Conservation (phyloP, 2,888 invertebrate species). For the Lasioglossum pauxillum region DNA sequence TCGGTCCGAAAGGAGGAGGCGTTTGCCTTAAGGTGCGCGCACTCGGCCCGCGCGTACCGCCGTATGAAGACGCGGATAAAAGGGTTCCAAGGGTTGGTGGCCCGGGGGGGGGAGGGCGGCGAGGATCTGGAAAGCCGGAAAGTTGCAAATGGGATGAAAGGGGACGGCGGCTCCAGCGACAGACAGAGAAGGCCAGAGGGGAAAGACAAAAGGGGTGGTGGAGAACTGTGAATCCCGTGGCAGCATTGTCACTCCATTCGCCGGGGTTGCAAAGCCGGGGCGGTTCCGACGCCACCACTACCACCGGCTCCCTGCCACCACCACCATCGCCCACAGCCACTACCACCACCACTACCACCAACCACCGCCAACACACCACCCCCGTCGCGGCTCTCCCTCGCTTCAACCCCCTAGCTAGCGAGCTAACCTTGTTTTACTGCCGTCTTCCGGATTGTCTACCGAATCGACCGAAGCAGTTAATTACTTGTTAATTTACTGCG, state of each 20-base stretch:
- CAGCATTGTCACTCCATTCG: constrained; percentile 77
- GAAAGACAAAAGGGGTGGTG: constrained; percentile 76
- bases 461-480: constrained; percentile 73
- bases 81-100: constrained; percentile 35
- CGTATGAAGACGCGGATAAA: constrained; percentile 64
- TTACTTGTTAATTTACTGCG: constrained; percentile 70
- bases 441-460: constrained; percentile 77
- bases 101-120: constrained; percentile 17
- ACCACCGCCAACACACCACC: constrained; percentile 29
- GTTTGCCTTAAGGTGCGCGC: constrained; percentile 67
- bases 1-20: constrained; percentile 67
- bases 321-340: constrained; percentile 36
- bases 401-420: constrained; percentile 58
- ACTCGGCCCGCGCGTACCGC: constrained; percentile 56
- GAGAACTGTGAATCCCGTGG: constrained; percentile 76
- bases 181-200: constrained; percentile 65
- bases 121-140: constrained; percentile 65
- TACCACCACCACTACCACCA: constrained; percentile 61
- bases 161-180: constrained; percentile 64
- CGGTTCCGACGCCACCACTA: constrained; percentile 73
- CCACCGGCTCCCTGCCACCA: constrained; percentile 64
- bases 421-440: constrained; percentile 77
- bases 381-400: constrained; percentile 24
- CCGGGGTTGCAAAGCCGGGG: constrained; percentile 73
- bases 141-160: constrained; percentile 74